These are phyloP conservation scores for Drosophila mulleri DNA, from an alignment of 2,888 invertebrate species.

Conservation along the genomic window DNA sequence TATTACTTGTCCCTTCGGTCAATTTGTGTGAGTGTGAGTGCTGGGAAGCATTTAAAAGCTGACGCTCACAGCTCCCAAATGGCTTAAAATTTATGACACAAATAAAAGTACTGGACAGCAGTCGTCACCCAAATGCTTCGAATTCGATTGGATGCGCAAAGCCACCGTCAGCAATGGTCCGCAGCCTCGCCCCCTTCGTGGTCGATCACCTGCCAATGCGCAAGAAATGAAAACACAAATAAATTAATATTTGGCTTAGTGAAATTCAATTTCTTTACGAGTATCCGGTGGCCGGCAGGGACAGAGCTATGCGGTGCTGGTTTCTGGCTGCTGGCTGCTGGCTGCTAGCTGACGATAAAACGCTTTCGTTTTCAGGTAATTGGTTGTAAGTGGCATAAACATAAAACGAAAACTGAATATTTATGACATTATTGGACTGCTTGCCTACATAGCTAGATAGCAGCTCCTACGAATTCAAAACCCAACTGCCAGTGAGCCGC, in stretches of 20 bases:
- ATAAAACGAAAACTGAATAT: conserved; percentile 69
- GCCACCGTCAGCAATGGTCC: conserved; percentile 45
- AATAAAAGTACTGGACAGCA: conserved; percentile 71
- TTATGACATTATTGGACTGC: conserved; percentile 53
- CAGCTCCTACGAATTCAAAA: conserved; percentile 43
- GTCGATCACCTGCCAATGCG: conserved; percentile 71
- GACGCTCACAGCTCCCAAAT: conserved; percentile 74
- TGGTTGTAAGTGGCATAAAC: conserved; percentile 79
- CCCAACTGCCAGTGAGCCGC: conserved; percentile 26
- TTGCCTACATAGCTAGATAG: conserved; percentile 40
- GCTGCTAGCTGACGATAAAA: conserved; percentile 72
- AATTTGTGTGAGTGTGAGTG: conserved; percentile 23
- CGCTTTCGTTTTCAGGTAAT: conserved; percentile 80
- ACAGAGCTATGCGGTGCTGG: conserved; percentile 15
- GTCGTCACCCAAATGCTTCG: conserved; percentile 36
- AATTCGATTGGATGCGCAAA: conserved; percentile 72
- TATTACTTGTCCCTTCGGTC: conserved; percentile 13
- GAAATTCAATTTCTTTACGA: conserved; percentile 78
- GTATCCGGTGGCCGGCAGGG: conserved; percentile 46
- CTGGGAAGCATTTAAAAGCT: conserved; percentile 69
- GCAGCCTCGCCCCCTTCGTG: conserved; percentile 27
- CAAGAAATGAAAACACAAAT: conserved; percentile 78
- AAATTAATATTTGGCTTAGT: conserved; percentile 79
- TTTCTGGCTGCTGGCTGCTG: conserved; percentile 5
- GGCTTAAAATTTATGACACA: conserved; percentile 80